Conservation (phyloP, 2,113 vertebrate species). For the Bungarus multicinctus region DNA sequence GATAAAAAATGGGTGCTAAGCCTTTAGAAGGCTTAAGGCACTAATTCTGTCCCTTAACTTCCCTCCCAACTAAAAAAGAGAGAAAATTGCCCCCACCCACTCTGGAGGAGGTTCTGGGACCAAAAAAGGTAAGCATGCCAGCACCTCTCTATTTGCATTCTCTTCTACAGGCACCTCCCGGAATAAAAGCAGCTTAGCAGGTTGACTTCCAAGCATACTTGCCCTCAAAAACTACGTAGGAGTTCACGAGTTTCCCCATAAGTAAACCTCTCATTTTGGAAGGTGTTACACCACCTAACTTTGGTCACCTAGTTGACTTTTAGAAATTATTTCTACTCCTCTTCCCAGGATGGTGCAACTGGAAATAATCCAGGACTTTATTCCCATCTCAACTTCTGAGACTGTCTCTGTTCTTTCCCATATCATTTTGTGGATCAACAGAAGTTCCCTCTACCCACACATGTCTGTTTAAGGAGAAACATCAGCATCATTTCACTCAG, state of each 20-base stretch:
- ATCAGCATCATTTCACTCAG: background rate
- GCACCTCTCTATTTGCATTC: background rate
- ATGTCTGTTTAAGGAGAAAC: background rate
- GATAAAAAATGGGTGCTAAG: background rate
- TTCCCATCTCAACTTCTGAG: background rate
- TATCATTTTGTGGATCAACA: accelerated
- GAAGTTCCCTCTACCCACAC: background rate
- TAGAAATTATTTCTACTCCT: background rate
- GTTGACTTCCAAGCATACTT: background rate
- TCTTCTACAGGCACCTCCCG: background rate
- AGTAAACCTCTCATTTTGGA: background rate
- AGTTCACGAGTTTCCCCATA: background rate
- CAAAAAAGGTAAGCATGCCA: background rate
- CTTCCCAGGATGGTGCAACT: background rate
- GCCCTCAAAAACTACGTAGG: background rate
- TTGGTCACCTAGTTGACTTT: background rate
- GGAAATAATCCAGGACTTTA: background rate
- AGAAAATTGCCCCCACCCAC: background rate
- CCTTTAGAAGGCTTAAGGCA: background rate
- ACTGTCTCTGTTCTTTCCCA: background rate
- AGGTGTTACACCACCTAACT: background rate
- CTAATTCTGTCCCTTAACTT: background rate
- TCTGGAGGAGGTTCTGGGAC: background rate
- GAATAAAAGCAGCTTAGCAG: background rate
- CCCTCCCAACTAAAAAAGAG: background rate